A percentile compares a stretch with the other conserved stretches of the same genome.
Conservation (phyloP, 2,888 invertebrate species). For the Eupithecia centaureata region DNA sequence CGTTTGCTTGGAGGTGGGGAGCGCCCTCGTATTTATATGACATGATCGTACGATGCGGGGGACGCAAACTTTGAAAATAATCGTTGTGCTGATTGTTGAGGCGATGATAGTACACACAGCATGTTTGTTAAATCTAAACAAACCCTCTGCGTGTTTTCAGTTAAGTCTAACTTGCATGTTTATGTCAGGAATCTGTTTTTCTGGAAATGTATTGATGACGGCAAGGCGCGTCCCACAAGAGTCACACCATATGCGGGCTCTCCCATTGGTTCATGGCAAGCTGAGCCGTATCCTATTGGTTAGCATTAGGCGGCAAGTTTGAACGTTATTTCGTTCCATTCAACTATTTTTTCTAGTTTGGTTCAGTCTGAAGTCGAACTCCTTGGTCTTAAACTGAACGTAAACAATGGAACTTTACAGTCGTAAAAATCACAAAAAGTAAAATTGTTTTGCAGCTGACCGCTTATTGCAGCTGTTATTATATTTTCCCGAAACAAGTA, state of each 20-base stretch:
- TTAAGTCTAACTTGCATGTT: conserved; percentile 46
- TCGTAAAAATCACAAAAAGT: neutral
- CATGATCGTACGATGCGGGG: conserved; percentile 80
- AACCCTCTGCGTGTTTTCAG: conserved; percentile 40
- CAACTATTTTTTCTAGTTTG: no score
- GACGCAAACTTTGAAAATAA: conserved; percentile 69
- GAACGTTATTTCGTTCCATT: conserved; percentile 43
- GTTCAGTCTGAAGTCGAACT: neutral
- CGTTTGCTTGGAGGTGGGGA: conserved; percentile 77
- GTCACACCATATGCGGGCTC: conserved; percentile 77
- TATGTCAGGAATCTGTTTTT: conserved; percentile 56
- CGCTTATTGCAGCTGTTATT: neutral
- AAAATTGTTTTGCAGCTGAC: neutral
- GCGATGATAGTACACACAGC: conserved; percentile 49
- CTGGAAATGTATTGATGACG: conserved; percentile 44
- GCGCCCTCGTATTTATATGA: conserved; percentile 75
- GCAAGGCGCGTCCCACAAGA: conserved; percentile 70
- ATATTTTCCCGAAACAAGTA: neutral
- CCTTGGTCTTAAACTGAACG: neutral
- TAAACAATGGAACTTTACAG: conserved; percentile 5
- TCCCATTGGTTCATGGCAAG: conserved; percentile 65
- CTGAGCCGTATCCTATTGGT: conserved; percentile 62
- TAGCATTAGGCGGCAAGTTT: conserved; percentile 58
- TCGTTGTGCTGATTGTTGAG: conserved; percentile 57
- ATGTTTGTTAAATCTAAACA: conserved; percentile 42